Evolutionary conservation across 2,113 vertebrate species (phyloP), one percentile per base, ranked within the genome.

Genomic region (Menidia beryllina): DNA sequence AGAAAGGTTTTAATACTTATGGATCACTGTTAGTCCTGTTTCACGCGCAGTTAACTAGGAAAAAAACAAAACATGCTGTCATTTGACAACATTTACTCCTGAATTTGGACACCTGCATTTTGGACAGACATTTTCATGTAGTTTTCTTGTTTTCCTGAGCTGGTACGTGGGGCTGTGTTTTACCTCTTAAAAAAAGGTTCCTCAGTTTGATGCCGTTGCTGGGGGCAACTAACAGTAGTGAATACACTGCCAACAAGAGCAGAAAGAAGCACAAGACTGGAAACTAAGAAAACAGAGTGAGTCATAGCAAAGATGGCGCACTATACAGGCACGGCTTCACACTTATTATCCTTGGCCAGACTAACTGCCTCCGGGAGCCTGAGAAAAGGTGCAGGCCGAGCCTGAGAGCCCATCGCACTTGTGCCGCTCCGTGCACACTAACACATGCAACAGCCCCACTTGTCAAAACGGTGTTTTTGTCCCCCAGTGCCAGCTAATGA

Each of bases 401-500:
- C 51, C 51, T 39, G 14, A 3, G 51, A 47, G 51, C 23, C 1
- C 54, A 3, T 27, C 3, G 20, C 27, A 12, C 19, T 26, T 25
- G 43, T 49, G 36, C 41, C 64, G 27, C 21, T 24, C 1, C 8
- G 4, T 48, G 23, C 38, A 34, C 61, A 77, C 52, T 43, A 45
- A 66, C 57, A 70, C 60, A 30, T 0, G 17, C 19, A 77, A 39
- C 74, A 73, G 53, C 70, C 60, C 24, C 10, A 60, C 67, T 80
- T 74, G 76, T 83, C 84, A 85, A 69, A 82, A 83, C 74, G 69
- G 15, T 51, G 24, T 66, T 77, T 78, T 55, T 51, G 59, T 83
- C 55, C 63, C 75, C 55, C 38, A 57, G 49, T 65, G 59, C 41
- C 50, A 17, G 63, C 79, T 92, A 87, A 92, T 82, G 77, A 88